Percentiles rank a stretch among this genome's conserved stretches.
phyloP scores from a whole-genome alignment of 2,888 invertebrate species.

The Mythimna lalbum region DNA sequence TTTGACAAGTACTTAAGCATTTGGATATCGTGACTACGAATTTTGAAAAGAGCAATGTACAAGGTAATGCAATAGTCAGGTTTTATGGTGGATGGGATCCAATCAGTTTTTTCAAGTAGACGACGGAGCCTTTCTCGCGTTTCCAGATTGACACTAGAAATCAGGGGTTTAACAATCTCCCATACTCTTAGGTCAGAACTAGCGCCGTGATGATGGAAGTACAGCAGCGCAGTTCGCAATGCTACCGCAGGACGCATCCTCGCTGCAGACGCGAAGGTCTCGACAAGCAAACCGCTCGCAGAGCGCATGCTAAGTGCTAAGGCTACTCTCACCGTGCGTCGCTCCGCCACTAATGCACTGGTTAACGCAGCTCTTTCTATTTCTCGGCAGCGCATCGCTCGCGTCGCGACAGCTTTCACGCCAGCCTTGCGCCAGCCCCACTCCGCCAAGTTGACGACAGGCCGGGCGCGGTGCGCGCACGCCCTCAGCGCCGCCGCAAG shows the following conservation, averaged over 20 bases:
- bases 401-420: constrained; percentile 76
- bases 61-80: constrained; percentile 72
- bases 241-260: constrained; percentile 52
- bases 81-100: constrained; percentile 67
- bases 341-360: constrained; percentile 67
- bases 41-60: constrained; percentile 63
- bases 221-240: constrained; percentile 68
- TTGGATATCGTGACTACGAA: constrained; percentile 49
- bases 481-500: constrained; percentile 70
- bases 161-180: constrained; percentile 70
- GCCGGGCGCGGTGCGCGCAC: constrained; percentile 71
- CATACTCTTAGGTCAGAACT: constrained; percentile 68
- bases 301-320: constrained; percentile 61
- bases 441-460: constrained; percentile 66
- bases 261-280: constrained; percentile 23
- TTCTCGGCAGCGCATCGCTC: constrained; percentile 66
- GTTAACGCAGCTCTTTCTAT: constrained; percentile 57
- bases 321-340: constrained; percentile 69
- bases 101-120: constrained; percentile 49
- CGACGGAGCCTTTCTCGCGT: constrained; percentile 42
- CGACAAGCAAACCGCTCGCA: neutral
- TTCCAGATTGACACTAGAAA: constrained; percentile 64
- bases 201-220: constrained; percentile 60
- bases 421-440: constrained; percentile 73
- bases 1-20: constrained; percentile 65